phyloP scores from a whole-genome alignment of 2,888 invertebrate species.

The Liopterus haemorrhoidalis region DNA sequence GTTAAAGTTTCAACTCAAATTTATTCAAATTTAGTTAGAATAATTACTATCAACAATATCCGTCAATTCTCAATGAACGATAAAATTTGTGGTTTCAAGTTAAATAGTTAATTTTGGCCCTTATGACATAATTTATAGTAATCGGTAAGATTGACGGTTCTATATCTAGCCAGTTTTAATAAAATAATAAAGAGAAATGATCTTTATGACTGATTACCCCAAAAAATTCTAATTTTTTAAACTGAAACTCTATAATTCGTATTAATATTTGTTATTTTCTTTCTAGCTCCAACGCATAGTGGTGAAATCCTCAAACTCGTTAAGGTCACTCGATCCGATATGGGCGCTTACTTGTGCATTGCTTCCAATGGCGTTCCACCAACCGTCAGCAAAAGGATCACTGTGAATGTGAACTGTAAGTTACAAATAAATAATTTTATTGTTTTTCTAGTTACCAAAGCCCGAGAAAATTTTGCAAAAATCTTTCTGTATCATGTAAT shows the following conservation, averaged over 20 bases:
- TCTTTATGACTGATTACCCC: too few species aligned
- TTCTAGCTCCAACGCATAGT: constrained; percentile 62
- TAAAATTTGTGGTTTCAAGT: too few species aligned
- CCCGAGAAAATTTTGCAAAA: neutral
- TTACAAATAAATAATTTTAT: constrained; percentile 39
- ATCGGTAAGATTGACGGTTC: too few species aligned
- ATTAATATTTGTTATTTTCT: constrained; percentile 22
- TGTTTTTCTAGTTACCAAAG: neutral
- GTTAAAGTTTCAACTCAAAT: constrained; percentile 24
- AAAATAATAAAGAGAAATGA: too few species aligned
- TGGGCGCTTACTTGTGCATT: constrained; percentile 87
- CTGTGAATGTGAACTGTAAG: constrained; percentile 87
- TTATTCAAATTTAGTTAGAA: neutral
- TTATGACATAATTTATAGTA: too few species aligned
- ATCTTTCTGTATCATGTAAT: too few species aligned
- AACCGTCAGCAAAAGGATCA: constrained; percentile 80
- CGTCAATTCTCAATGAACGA: too few species aligned
- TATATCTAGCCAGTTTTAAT: too few species aligned
- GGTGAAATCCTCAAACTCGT: constrained; percentile 70
- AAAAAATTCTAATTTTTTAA: constrained; percentile 1
- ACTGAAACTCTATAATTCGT: neutral
- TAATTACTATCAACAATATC: neutral
- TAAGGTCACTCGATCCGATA: constrained; percentile 80
- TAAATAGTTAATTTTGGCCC: too few species aligned
- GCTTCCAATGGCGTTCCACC: constrained; percentile 85